phyloP scores from a whole-genome alignment of 2,113 vertebrate genomes.

The Malurus elegans region DNA sequence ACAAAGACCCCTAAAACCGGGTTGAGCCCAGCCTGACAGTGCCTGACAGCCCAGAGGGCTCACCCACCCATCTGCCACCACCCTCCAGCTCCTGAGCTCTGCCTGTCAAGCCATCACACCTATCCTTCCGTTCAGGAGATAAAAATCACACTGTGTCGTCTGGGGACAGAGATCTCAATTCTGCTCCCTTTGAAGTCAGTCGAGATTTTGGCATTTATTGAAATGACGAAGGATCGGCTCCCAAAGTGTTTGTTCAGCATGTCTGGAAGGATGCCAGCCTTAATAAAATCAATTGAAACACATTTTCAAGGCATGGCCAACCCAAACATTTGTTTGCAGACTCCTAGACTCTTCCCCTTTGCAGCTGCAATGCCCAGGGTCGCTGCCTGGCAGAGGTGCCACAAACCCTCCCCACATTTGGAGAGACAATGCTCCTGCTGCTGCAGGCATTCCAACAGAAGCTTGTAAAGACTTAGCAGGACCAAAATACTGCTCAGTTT shows the following conservation, averaged over 20 bases:
- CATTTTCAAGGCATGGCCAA: conserved; percentile 14
- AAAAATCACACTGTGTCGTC: background rate
- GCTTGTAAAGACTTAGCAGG: conserved; percentile 22
- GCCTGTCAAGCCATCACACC: background rate
- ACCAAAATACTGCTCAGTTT: background rate
- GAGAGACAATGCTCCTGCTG: background rate
- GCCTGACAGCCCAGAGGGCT: background rate
- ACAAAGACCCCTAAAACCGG: background rate
- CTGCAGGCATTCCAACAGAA: conserved; percentile 2
- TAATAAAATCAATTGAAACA: conserved; percentile 1
- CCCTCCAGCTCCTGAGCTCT: background rate
- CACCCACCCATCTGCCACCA: background rate
- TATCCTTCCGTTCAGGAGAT: background rate
- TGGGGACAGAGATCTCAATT: background rate
- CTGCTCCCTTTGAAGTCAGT: background rate
- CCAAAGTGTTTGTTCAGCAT: conserved; percentile 17
- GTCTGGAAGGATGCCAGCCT: conserved; percentile 23
- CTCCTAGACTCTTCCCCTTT: background rate
- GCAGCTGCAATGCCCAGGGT: background rate
- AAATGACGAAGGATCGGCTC: background rate
- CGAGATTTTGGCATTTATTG: background rate
- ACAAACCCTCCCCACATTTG: background rate
- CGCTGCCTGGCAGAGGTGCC: background rate
- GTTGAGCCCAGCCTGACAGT: background rate
- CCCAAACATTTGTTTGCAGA: conserved; percentile 37